Percentiles rank a stretch among this genome's conserved stretches.
These are phyloP conservation scores for Cremastobaeus sp. DNA, from an alignment of 2,888 invertebrate genomes.

Conservation along the genomic window DNA sequence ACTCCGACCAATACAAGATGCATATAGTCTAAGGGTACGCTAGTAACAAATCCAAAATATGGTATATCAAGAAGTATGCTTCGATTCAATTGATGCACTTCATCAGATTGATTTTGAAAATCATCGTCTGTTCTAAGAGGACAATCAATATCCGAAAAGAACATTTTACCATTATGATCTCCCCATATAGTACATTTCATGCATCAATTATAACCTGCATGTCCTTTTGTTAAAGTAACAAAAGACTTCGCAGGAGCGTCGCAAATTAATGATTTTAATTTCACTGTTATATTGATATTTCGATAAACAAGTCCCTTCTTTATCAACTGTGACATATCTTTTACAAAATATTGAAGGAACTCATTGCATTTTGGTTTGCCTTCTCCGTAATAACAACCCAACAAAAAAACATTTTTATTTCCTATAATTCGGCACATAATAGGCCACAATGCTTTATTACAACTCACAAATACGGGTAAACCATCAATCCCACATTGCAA, in stretches of 20 bases:
- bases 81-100: conserved; percentile 35
- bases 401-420: conserved; percentile 29
- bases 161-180: conserved; percentile 7
- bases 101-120: conserved; percentile 25
- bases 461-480: conserved; percentile 26
- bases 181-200: conserved; percentile 57
- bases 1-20: conserved; percentile 54
- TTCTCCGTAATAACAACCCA: conserved; percentile 57
- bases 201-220: conserved; percentile 50
- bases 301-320: conserved; percentile 3
- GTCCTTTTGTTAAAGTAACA: conserved; percentile 45
- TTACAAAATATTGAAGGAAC: conserved; percentile 60
- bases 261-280: too few relatives aligned
- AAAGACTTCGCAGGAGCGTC: too few relatives aligned
- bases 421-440: conserved; percentile 36
- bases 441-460: conserved; percentile 52
- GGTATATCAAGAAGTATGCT: conserved; percentile 46
- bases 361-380: conserved; percentile 59
- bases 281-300: not conserved
- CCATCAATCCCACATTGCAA: conserved; percentile 14
- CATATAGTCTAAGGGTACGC: conserved; percentile 60
- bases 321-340: conserved; percentile 35
- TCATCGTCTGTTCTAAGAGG: conserved; percentile 39
- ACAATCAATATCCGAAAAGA: conserved; percentile 46
- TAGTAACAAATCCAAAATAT: conserved; percentile 41